Evolutionary conservation across 1,140 invertebrate species (phyloP).

Genomic region (Cydia strobilella): DNA sequence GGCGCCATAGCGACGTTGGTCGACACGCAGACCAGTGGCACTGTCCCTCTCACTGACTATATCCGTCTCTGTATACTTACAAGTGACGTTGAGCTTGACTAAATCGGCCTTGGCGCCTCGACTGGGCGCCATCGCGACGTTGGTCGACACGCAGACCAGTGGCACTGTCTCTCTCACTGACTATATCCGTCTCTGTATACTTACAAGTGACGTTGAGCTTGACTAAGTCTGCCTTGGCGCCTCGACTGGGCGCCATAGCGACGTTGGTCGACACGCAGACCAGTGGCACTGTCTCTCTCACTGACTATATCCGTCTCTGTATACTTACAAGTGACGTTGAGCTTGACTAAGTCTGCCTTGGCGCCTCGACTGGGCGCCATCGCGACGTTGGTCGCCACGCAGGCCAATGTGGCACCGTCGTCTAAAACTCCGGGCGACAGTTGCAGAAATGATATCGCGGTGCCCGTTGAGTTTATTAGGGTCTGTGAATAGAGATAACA

Average conservation of each 20-base stretch:
- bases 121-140: constrained; percentile 83
- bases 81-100: constrained; percentile 91
- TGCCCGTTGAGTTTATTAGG: constrained; percentile 50
- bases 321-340: constrained; percentile 92
- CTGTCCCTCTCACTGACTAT: constrained; percentile 77
- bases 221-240: constrained; percentile 88
- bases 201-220: constrained; percentile 93
- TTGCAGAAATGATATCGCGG: constrained; percentile 87
- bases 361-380: constrained; percentile 83
- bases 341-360: constrained; percentile 88
- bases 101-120: constrained; percentile 87
- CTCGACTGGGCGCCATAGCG: constrained; percentile 82
- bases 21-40: constrained; percentile 88
- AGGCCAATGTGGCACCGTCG: constrained; percentile 89
- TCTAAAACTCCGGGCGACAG: constrained; percentile 87
- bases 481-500: not conserved
- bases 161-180: constrained; percentile 81
- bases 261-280: constrained; percentile 92
- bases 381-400: constrained; percentile 89
- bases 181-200: constrained; percentile 45
- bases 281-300: constrained; percentile 85
- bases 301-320: not conserved
- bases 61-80: constrained; percentile 80
- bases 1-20: constrained; percentile 87
- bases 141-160: constrained; percentile 92